phyloP scores from a whole-genome alignment of 2,888 invertebrate species.

The Caenorhabditis imperialis region DNA sequence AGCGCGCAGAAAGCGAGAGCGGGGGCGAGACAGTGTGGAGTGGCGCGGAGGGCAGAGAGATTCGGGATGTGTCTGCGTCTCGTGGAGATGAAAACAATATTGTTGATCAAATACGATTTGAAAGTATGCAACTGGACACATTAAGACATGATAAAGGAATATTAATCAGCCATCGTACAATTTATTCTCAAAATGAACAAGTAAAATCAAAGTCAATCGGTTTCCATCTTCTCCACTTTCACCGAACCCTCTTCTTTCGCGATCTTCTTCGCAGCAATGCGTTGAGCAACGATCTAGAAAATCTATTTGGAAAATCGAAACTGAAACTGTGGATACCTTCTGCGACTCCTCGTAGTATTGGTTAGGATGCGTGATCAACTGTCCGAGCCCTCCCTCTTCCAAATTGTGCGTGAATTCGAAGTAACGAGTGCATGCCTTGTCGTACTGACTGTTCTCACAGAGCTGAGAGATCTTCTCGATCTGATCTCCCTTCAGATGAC shows the following conservation, averaged over 20 bases:
- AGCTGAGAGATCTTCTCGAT: conserved; percentile 61
- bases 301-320: background rate
- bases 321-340: conserved; percentile 46
- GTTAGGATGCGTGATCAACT: conserved; percentile 77
- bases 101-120: too few relatives aligned
- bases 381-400: conserved; percentile 68
- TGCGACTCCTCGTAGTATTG: conserved; percentile 74
- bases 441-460: conserved; percentile 59
- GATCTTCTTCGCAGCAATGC: conserved; percentile 27
- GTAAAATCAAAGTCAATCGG: conserved; percentile 8
- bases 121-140: too few relatives aligned
- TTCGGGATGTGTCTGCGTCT: conserved; percentile 14
- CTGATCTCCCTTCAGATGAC: conserved; percentile 60
- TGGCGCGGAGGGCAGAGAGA: conserved; percentile 5
- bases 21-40: conserved; percentile 6
- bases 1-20: conserved; percentile 12
- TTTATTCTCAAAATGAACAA: background rate
- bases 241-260: background rate
- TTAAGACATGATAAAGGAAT: too few relatives aligned
- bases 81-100: too few relatives aligned
- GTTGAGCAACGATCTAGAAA: conserved; percentile 29
- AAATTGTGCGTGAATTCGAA: conserved; percentile 74
- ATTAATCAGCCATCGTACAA: background rate
- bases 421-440: conserved; percentile 74
- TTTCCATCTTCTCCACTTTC: conserved; percentile 33